Conservation (phyloP, 2,113 vertebrate genomes). For the Dascyllus trimaculatus region DNA sequence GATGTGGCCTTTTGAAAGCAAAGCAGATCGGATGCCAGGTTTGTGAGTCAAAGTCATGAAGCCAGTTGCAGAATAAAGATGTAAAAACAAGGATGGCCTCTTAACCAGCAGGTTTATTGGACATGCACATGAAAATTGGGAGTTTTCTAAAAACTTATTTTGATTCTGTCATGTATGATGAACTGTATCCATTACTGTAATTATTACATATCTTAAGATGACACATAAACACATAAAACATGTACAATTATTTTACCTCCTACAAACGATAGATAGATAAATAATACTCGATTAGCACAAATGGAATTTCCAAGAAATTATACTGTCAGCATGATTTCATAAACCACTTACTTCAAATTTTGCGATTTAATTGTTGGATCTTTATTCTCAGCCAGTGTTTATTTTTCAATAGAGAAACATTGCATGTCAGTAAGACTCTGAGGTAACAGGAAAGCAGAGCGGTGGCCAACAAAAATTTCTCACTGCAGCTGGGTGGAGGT, state of each 20-base stretch:
- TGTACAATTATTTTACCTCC: background rate
- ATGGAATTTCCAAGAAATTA: background rate
- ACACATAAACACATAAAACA: constrained; percentile 23
- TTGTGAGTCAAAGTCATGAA: constrained; percentile 25
- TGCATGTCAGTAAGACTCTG: constrained; percentile 34
- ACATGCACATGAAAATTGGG: constrained; percentile 26
- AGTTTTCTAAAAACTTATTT: constrained; percentile 34
- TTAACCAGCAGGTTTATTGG: constrained; percentile 42
- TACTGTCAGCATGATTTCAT: background rate
- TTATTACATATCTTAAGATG: constrained; percentile 33
- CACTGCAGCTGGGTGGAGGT: constrained; percentile 52
- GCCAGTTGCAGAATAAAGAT: constrained; percentile 41
- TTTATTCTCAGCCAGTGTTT: constrained; percentile 32
- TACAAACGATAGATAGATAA: background rate
- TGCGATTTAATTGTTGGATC: constrained; percentile 31
- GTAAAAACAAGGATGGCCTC: constrained; percentile 24
- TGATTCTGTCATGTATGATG: constrained; percentile 24
- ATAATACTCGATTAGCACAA: background rate
- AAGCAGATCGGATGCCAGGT: constrained; percentile 49
- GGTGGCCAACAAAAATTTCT: constrained; percentile 48
- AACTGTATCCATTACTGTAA: constrained; percentile 62
- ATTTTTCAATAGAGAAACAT: constrained; percentile 28
- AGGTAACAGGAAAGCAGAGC: constrained; percentile 35
- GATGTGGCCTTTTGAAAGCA: constrained; percentile 57
- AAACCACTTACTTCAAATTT: constrained; percentile 2